A percentile compares a stretch with the other conserved stretches of the same genome.
Evolutionary conservation across 1,140 invertebrate genomes (phyloP).

Genomic region (Anadara kagoshimensis): DNA sequence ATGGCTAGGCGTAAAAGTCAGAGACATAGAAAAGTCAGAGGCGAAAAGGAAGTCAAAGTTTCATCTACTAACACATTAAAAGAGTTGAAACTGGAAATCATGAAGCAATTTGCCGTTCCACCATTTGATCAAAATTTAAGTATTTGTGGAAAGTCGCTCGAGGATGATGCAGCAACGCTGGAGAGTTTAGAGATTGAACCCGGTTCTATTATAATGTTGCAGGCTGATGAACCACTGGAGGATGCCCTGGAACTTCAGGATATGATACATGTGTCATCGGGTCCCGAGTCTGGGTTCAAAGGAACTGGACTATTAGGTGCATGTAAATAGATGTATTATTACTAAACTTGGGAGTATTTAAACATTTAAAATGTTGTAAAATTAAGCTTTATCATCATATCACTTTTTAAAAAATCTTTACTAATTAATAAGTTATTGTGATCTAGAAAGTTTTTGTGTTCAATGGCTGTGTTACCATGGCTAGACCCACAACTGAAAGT

Average conservation of each 20-base stretch:
- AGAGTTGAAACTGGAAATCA: conserved; percentile 75
- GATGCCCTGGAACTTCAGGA: conserved; percentile 52
- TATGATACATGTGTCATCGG: conserved; percentile 44
- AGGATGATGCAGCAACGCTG: conserved; percentile 70
- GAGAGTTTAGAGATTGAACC: conserved; percentile 73
- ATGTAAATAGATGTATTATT: too few relatives aligned
- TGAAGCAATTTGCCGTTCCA: conserved; percentile 74
- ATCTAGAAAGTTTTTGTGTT: too few relatives aligned
- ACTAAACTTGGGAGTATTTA: too few relatives aligned
- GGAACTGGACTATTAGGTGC: conserved; percentile 62
- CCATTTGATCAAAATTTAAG: conserved; percentile 76
- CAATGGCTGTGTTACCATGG: too few relatives aligned
- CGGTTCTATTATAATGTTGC: conserved; percentile 72
- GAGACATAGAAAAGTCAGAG: conserved; percentile 69
- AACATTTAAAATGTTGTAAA: too few relatives aligned
- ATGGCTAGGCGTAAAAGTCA: conserved; percentile 65
- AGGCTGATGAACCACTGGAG: conserved; percentile 61
- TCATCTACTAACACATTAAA: conserved; percentile 71
- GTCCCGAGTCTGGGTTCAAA: conserved; percentile 67
- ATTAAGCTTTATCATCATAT: too few relatives aligned
- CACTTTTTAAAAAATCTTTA: too few relatives aligned
- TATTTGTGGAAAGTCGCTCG: conserved; percentile 70
- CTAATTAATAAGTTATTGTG: too few relatives aligned
- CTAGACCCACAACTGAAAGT: too few relatives aligned
- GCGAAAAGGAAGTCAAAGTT: conserved; percentile 72